phyloP scores from a whole-genome alignment of 2,888 invertebrate genomes.

The Eupithecia exiguata region DNA sequence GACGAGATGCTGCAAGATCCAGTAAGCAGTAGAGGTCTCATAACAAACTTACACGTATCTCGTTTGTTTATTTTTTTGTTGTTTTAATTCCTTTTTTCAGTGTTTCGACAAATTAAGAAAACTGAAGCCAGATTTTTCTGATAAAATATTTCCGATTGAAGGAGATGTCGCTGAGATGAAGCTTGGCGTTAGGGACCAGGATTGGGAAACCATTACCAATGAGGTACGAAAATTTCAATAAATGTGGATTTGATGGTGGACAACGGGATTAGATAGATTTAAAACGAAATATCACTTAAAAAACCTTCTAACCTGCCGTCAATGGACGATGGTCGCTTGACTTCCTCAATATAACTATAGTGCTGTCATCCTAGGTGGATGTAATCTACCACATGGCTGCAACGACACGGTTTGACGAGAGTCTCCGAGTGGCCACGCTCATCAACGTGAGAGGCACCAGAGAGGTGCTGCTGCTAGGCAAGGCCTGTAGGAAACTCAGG shows the following conservation, averaged over 20 bases:
- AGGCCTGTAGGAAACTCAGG: conserved; percentile 11
- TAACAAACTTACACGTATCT: not conserved
- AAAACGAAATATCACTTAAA: too few relatives aligned
- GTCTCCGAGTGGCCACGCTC: conserved; percentile 90
- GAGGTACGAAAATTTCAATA: conserved; percentile 13
- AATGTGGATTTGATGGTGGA: too few relatives aligned
- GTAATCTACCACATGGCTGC: conserved; percentile 72
- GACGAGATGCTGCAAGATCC: conserved; percentile 23
- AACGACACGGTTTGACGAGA: conserved; percentile 90
- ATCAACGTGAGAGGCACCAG: conserved; percentile 95
- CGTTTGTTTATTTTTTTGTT: too few relatives aligned
- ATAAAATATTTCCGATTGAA: conserved; percentile 8
- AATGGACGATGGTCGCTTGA: too few relatives aligned
- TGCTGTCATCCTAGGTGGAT: conserved; percentile 37
- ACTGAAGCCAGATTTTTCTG: conserved; percentile 18
- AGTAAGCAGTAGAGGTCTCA: conserved; percentile 4
- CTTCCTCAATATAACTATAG: too few relatives aligned
- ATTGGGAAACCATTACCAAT: conserved; percentile 21
- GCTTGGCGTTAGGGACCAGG: conserved; percentile 19
- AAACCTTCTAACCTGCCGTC: too few relatives aligned
- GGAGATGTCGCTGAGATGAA: conserved; percentile 25
- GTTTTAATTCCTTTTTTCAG: not conserved
- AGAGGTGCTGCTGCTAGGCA: conserved; percentile 46
- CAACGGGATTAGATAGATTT: too few relatives aligned
- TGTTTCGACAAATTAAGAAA: conserved; percentile 18